A percentile compares a stretch with the other conserved stretches of the same genome.
These are phyloP conservation scores for Leptinotarsa texana DNA, from an alignment of 1,140 invertebrate species.

Conservation along the genomic window DNA sequence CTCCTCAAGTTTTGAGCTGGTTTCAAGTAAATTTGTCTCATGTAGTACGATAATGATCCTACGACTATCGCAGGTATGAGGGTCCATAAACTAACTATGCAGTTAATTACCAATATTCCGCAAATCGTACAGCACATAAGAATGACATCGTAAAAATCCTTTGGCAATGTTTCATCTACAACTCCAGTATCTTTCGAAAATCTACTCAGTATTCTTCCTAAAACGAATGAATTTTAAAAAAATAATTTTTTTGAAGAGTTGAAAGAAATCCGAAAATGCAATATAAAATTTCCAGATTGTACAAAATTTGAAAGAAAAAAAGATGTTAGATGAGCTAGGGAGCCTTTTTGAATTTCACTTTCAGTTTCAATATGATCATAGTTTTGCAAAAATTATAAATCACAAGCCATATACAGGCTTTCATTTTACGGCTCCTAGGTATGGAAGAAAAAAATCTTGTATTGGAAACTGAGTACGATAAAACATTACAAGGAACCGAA, in stretches of 20 bases:
- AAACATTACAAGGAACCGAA: no score
- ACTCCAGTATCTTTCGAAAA: slow-evolving; percentile 80
- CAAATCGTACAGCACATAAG: slow-evolving; percentile 64
- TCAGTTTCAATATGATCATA: no score
- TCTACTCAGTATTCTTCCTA: slow-evolving; percentile 67
- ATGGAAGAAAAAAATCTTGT: no score
- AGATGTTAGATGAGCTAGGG: no score
- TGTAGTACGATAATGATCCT: slow-evolving; percentile 69
- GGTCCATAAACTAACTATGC: slow-evolving; percentile 67
- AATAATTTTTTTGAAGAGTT: neutral
- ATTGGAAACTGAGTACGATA: no score
- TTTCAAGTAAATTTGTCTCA: slow-evolving; percentile 80
- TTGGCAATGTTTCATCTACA: slow-evolving; percentile 84
- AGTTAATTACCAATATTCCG: slow-evolving; percentile 63
- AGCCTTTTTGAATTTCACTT: no score
- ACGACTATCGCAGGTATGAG: slow-evolving; percentile 71
- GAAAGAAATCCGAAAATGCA: no score
- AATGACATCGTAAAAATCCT: slow-evolving; percentile 76
- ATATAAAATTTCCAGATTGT: no score
- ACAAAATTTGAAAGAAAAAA: no score
- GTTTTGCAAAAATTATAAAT: no score
- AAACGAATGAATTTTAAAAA: neutral
- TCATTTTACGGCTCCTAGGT: no score
- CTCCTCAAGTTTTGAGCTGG: slow-evolving; percentile 85
- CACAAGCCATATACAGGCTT: no score